Conservation (phyloP, 2,797 vertebrate species). For the Crenuchus spilurus region DNA sequence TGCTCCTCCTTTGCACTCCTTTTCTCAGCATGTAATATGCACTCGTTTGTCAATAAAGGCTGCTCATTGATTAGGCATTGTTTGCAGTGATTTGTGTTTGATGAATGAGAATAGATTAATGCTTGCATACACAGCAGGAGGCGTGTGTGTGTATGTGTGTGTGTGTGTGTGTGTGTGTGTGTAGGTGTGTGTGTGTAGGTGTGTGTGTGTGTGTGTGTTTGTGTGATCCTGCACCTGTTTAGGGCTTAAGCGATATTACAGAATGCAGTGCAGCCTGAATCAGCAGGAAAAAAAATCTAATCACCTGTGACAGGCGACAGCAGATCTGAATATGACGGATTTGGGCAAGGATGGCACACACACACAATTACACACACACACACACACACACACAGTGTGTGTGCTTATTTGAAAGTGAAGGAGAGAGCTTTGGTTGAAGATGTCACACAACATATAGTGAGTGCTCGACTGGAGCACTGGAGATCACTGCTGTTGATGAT, state of each 20-base stretch:
- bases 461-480: no score
- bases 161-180: conserved; percentile 28
- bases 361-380: not conserved
- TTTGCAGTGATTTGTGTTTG: conserved; percentile 45
- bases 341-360: no score
- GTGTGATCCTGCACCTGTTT: conserved; percentile 38
- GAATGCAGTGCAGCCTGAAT: conserved; percentile 1
- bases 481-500: no score
- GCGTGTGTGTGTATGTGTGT: conserved; percentile 1
- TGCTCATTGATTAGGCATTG: conserved; percentile 57
- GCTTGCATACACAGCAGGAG: not conserved
- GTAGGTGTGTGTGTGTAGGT: conserved; percentile 12
- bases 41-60: conserved; percentile 47
- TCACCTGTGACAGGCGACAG: conserved; percentile 2
- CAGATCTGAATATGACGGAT: not conserved
- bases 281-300: conserved; percentile 22
- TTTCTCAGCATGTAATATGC: conserved; percentile 15
- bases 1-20: conserved; percentile 13
- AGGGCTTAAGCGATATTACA: conserved; percentile 18
- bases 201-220: not conserved
- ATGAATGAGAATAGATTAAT: conserved; percentile 49
- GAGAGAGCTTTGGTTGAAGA: no score
- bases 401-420: no score
- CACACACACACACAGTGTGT: not conserved
- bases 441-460: no score